Evolutionary conservation across 2,888 invertebrate genomes (phyloP), one percentile per base, ranked within the genome.

Genomic region (Entomobrya proxima): DNA sequence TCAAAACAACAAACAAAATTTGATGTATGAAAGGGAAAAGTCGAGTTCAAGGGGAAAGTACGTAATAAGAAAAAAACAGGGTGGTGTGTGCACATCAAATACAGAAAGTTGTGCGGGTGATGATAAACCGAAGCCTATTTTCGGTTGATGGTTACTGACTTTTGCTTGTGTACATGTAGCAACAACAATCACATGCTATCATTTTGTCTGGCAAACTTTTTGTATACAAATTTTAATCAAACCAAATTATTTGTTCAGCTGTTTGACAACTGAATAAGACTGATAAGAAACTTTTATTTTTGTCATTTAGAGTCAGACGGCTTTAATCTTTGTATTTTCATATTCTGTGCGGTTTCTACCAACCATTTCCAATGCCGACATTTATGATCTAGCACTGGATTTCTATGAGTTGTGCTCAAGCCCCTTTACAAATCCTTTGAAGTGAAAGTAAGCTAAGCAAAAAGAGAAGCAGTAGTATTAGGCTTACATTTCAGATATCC

Each of bases 1-100:
- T 30, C 72, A 74, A 69, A 69, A 74, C 72, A 74, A 50, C 72
- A 76, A 55, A 52, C 32, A 55, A 52, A 76, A 24, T 75, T 52
- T 75, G 18, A 27, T 40, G 1, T 27, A 32, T n/a, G 74, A 30
- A 69, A 27, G 9, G n/a, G 37, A 24, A 72, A 24, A 74, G 47
- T 50, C 47, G 30, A 30, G 72, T 55, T 55, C 3, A 27, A 21
- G 55, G 21, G 18, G 24, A 55, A 11, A 9, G 21, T 4, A 27
- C n/a, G 52, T 6, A n/a, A n/a, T 11, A 15, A n/a, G 9, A 15
- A 11, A 11, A 40, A 11, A 15, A 40, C 44, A 40, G 44, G 15
- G 15, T 40, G 44, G 15, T 40, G 44, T 11, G 15, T 11, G 44
- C 44, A 40, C 44, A 40, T 40, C 44, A 40, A 40, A 15, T 40